Evolutionary conservation across 1,140 invertebrate species (phyloP), one percentile per base, ranked within the genome.

Genomic region (Frieseomelitta varia): DNA sequence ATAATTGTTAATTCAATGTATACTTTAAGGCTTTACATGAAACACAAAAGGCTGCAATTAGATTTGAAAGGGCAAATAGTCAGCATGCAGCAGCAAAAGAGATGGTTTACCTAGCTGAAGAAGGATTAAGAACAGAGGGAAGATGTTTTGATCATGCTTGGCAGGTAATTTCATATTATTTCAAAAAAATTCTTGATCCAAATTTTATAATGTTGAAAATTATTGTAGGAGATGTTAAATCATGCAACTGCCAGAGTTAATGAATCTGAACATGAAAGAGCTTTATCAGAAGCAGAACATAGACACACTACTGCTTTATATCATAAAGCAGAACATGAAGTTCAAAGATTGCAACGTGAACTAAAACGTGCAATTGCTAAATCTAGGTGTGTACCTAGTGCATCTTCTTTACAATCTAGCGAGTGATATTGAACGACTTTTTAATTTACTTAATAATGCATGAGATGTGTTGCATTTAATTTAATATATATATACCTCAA

Each of bases 1-100:
- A 1, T 71, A 2, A 39, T 21, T 65, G 27, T 24, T 79, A 51
- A 65, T 55, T 8, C 67, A 79, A 75, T 14, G 2, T 63, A 24
- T 19, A 61, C n/a, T 90, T 91, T 79, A 11, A 96, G 96, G 96
- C 96, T 27, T 94, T 96, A 27, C 95, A 95, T 91, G 96, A 96
- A 85, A 94, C 96, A 55, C 97, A 99, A 93, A 97, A 97, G 91
- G 98, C 98, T 65, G 98, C 98, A 58, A 97, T 98, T 61, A 97
- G 97, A 92, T 99, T 98, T 93, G 98, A 99, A 94, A 96, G 98
- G 92, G 98, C 98, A 55, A 99, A 97, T 94, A 97, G 98, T 97
- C 94, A 95, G 90, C 98, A 99, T 95, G 97, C 97, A 82, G 98
- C 98, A n/a, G 98, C 99, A 6, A 99, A 99, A 95, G 98, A 99